Percentiles rank a stretch among this genome's conserved stretches.
Evolutionary conservation across 2,888 invertebrate species (phyloP).

Genomic region (Globia sparganii): DNA sequence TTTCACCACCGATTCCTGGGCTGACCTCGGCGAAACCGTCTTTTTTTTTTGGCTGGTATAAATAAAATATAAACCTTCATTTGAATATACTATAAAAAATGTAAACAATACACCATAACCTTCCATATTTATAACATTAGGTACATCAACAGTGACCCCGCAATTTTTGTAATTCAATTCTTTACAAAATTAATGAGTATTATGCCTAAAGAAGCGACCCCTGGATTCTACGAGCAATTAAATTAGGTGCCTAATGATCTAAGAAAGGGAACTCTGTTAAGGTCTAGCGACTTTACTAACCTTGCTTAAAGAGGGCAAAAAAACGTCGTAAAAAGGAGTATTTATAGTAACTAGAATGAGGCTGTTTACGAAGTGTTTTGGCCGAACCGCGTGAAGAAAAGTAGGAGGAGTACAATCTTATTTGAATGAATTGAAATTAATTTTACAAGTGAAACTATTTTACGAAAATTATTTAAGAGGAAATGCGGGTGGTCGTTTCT

Average conservation of each 20-base stretch:
- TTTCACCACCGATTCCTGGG: no score
- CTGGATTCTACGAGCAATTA: slow-evolving; percentile 75
- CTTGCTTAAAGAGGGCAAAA: slow-evolving; percentile 6
- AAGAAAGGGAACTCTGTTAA: slow-evolving; percentile 70
- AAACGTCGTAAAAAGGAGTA: slow-evolving; percentile 25
- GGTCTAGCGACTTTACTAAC: slow-evolving; percentile 53
- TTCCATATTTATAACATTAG: slow-evolving; percentile 70
- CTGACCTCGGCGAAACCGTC: no score
- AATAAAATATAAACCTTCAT: no score
- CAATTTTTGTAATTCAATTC: slow-evolving; percentile 79
- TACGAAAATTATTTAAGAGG: neutral
- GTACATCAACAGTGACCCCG: slow-evolving; percentile 68
- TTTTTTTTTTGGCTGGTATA: no score
- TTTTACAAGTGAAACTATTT: neutral
- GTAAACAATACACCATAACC: neutral
- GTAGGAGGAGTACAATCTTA: rapidly evolving
- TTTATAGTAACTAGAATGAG: slow-evolving; percentile 1
- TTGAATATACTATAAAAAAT: no score
- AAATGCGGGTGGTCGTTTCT: no score
- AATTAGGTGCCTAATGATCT: slow-evolving; percentile 83
- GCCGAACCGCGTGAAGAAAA: neutral
- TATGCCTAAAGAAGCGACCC: slow-evolving; percentile 70
- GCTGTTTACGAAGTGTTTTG: neutral
- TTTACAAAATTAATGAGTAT: slow-evolving; percentile 82
- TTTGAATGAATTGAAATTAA: neutral